Evolutionary conservation across 2,888 invertebrate genomes (phyloP).

Genomic region (Dasysyrphus tricinctus): DNA sequence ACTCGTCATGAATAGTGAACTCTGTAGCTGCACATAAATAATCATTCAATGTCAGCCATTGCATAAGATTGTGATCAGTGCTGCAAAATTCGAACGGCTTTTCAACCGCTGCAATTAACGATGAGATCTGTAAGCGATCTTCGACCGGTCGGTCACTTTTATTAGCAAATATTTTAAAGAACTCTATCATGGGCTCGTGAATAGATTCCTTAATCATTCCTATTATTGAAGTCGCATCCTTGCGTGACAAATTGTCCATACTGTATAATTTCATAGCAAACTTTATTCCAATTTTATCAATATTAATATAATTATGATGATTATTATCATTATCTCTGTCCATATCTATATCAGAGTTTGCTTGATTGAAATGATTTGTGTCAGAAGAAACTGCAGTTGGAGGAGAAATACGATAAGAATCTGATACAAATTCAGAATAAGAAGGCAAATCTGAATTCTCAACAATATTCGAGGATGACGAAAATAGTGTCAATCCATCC

Average conservation of each 20-base stretch:
- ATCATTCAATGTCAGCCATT: no score
- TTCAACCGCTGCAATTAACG: neutral
- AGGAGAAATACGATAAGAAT: neutral
- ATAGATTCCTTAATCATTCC: neutral
- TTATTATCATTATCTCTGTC: no score
- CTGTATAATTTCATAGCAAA: slow-evolving; percentile 7
- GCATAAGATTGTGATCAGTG: no score
- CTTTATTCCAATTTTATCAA: neutral
- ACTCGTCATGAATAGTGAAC: neutral
- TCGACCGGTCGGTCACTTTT: neutral
- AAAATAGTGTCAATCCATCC: neutral
- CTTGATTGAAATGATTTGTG: neutral
- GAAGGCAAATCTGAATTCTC: neutral
- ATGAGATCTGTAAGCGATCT: neutral
- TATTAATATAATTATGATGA: neutral
- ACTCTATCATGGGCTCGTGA: neutral
- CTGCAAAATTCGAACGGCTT: neutral
- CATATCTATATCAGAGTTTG: neutral
- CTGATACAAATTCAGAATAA: neutral
- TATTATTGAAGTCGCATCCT: neutral
- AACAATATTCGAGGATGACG: neutral
- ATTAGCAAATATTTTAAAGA: neutral
- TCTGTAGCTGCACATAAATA: neutral
- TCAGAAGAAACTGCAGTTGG: neutral
- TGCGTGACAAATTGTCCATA: slow-evolving; percentile 15